Evolutionary conservation across 1,140 invertebrate genomes (phyloP).

Genomic region (Caenorhabditis briggsae): DNA sequence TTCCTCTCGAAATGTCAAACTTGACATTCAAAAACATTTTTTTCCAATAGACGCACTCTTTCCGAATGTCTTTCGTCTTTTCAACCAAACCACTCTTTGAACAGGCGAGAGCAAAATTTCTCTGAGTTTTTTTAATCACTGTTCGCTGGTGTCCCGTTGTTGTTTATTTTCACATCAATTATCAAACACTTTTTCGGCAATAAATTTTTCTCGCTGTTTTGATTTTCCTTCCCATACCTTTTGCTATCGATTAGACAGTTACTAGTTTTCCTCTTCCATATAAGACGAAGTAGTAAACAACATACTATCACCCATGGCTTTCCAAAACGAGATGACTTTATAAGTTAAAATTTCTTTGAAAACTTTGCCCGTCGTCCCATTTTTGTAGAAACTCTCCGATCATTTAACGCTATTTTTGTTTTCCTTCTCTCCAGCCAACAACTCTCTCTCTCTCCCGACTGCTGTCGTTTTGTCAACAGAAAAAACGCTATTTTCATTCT

Average conservation of each 20-base stretch:
- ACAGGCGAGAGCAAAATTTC: neutral
- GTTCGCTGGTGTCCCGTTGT: neutral
- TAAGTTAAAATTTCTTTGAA: too few relatives aligned
- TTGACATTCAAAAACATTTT: too few relatives aligned
- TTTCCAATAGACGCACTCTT: too few relatives aligned
- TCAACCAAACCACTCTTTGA: neutral
- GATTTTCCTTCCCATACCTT: neutral
- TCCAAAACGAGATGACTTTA: too few relatives aligned
- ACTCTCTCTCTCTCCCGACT: neutral
- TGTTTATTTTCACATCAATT: neutral
- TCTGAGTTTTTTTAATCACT: constrained; percentile 26
- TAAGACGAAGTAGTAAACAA: neutral
- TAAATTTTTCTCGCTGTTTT: neutral
- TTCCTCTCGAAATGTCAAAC: too few relatives aligned
- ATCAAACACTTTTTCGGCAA: neutral
- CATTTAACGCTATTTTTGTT: neutral
- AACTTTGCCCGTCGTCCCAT: constrained; percentile 3
- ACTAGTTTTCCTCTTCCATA: neutral
- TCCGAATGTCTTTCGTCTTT: neutral
- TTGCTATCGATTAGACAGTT: neutral
- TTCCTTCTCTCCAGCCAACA: neutral
- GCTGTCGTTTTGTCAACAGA: neutral
- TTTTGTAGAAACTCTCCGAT: constrained; percentile 28
- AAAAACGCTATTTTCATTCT: constrained; percentile 9
- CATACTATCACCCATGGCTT: neutral